These are phyloP conservation scores for Bembecia ichneumoniformis DNA, from an alignment of 2,888 invertebrate species.

Conservation along the genomic window DNA sequence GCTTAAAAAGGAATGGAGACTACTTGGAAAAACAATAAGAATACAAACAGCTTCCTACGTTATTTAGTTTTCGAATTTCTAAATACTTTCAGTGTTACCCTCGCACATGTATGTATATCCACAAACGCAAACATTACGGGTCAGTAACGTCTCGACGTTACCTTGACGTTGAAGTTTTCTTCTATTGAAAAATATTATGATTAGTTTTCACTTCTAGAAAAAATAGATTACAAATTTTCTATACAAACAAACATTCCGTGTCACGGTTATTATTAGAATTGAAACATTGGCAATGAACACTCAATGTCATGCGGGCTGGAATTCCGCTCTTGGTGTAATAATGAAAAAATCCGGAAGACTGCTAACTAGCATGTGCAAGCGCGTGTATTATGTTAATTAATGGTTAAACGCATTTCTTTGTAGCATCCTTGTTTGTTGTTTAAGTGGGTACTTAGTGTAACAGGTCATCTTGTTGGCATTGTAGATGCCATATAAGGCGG, in stretches of 20 bases:
- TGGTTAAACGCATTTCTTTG: constrained; percentile 4
- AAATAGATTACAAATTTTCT: background rate
- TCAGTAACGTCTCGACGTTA: too few species aligned
- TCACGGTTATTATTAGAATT: constrained; percentile 17
- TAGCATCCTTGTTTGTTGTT: constrained; percentile 22
- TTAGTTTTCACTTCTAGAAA: too few species aligned
- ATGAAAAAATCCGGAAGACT: constrained; percentile 51
- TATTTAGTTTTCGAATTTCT: too few species aligned
- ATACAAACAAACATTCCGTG: constrained; percentile 9
- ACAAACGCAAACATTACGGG: too few species aligned
- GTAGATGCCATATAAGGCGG: constrained; percentile 2
- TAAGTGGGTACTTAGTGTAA: constrained; percentile 21
- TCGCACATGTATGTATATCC: too few species aligned
- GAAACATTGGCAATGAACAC: constrained; percentile 27
- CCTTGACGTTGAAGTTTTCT: too few species aligned
- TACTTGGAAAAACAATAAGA: too few species aligned
- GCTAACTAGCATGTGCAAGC: constrained; percentile 23
- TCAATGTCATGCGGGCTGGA: constrained; percentile 42
- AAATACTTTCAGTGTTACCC: too few species aligned
- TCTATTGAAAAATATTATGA: too few species aligned
- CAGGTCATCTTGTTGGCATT: constrained; percentile 13
- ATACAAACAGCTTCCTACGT: too few species aligned
- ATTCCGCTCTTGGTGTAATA: constrained; percentile 28
- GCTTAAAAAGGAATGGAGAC: too few species aligned
- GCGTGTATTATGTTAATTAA: constrained; percentile 60